Conservation (phyloP, 2,113 vertebrate genomes). For the Bufo gargarizans region DNA sequence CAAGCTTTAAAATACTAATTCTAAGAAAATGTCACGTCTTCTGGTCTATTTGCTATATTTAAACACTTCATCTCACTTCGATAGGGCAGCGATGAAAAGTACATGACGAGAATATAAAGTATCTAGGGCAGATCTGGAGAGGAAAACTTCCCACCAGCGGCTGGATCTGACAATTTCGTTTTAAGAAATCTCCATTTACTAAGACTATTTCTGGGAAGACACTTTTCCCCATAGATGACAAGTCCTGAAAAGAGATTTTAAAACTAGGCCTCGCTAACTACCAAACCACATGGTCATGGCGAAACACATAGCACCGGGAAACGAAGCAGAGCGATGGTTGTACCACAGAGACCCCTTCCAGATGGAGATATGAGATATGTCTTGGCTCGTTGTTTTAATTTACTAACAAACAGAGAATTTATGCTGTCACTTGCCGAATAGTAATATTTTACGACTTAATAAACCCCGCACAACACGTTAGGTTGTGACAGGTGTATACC, state of each 20-base stretch:
- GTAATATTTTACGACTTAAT: constrained; percentile 54
- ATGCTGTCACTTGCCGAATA: constrained; percentile 41
- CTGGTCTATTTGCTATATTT: not conserved
- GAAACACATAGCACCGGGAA: constrained; percentile 32
- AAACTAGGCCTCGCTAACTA: constrained; percentile 17
- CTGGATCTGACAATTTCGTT: constrained; percentile 21
- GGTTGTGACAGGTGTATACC: constrained; percentile 54
- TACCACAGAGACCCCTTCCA: constrained; percentile 39
- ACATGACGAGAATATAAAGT: not conserved
- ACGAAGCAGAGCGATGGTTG: constrained; percentile 14
- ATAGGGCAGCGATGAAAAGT: not conserved
- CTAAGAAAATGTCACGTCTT: not conserved
- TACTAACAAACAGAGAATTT: constrained; percentile 55
- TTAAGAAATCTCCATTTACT: constrained; percentile 27
- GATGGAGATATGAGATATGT: constrained; percentile 53
- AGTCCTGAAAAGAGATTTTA: constrained; percentile 28
- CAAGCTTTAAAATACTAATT: not conserved
- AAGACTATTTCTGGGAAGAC: constrained; percentile 19
- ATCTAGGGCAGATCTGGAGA: constrained; percentile 42
- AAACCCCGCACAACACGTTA: constrained; percentile 32
- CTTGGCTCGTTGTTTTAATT: constrained; percentile 40
- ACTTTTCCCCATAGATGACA: not conserved
- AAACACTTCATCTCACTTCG: not conserved
- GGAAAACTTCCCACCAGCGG: not conserved
- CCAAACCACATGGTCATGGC: constrained; percentile 16